Evolutionary conservation across 2,797 vertebrate genomes (phyloP).

Genomic region (Aplochiton taeniatus): DNA sequence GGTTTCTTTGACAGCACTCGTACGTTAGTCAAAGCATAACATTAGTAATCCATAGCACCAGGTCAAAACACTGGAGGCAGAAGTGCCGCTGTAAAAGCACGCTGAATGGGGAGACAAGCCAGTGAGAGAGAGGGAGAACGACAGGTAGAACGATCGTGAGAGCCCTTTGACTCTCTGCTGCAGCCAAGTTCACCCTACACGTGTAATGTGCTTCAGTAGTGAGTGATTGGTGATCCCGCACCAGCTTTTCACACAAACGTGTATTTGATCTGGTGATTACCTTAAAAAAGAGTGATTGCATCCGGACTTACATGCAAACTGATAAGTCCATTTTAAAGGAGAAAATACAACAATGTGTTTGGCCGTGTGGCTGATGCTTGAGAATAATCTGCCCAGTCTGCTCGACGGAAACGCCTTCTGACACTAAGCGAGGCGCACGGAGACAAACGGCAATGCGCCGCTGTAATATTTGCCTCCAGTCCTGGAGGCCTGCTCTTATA

Average conservation of each 20-base stretch:
- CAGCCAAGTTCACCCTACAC: not conserved
- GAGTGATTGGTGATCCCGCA: conserved; percentile 71
- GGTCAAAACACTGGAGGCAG: conserved; percentile 28
- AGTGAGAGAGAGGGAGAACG: not conserved
- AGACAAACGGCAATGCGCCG: not conserved
- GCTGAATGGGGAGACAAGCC: conserved; percentile 7
- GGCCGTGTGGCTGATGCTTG: conserved; percentile 72
- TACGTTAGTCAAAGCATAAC: conserved; percentile 34
- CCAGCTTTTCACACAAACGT: conserved; percentile 67
- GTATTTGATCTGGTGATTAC: conserved; percentile 76
- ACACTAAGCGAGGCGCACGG: conserved; percentile 22
- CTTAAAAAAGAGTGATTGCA: conserved; percentile 73
- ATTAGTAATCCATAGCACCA: conserved; percentile 28
- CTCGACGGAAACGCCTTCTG: conserved; percentile 62
- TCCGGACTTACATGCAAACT: conserved; percentile 76
- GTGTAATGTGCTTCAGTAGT: conserved; percentile 74
- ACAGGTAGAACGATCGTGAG: not conserved
- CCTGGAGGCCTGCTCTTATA: conserved; percentile 46
- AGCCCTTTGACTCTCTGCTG: not conserved
- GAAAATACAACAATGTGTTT: conserved; percentile 76
- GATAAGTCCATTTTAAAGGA: conserved; percentile 79
- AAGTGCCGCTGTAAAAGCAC: conserved; percentile 3
- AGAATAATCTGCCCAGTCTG: conserved; percentile 77
- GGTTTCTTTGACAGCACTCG: conserved; percentile 35
- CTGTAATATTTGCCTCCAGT: conserved; percentile 68